Base-by-base conservation (phyloP, 1,140 invertebrate species). In the Oedothorax gibbosus region DNA sequence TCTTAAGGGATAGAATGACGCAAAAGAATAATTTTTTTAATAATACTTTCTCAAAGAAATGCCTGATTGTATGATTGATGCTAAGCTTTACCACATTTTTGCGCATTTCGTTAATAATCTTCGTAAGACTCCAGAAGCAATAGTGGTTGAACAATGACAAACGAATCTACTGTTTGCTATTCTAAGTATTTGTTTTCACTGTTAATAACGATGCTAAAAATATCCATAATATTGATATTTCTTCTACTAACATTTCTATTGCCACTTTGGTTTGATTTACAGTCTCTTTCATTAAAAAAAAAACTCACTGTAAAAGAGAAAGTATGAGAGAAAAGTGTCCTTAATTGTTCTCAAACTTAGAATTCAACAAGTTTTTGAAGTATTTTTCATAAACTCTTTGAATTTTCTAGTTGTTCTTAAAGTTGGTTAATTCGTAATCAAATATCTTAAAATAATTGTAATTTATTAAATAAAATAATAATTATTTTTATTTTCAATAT, bases 31-130 rank as follows among this genome's bases (percentile, higher is more conserved):
- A 60, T 51, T 71, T 50, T 51, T 71, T 62, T 76, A 20, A 35
- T 35, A 35, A 62, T 49, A 15, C 35, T 53, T 73, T 35, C 53
- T 69, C 18, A 65, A 77, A 65, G 75, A 50, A 50, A 57, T 53
- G 62, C 62, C 68, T 72, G 64, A 79, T 79, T 56, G 50, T 79
- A 82, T 82, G 80, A 82, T 82, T 82, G 80, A 82, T 82, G 80
- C 53, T 57, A 80, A 71, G 65, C 60, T 80, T 69, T 18, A 54
- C 78, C 20, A 71, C 56, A 82, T 72, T 82, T 81, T 82, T 69
- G 35, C 54, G 57, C 53, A 73, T 73, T 73, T 18, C 56, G n/a
- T 53, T 53, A 54, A 53, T 53, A 56, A 49, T 80, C 78, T 57
- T 71, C 56, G 54, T 72, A 49, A 73, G 35, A 62, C 68, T 73